Evolutionary conservation across 1,140 invertebrate species (phyloP).

Genomic region (Hestina assimilis): DNA sequence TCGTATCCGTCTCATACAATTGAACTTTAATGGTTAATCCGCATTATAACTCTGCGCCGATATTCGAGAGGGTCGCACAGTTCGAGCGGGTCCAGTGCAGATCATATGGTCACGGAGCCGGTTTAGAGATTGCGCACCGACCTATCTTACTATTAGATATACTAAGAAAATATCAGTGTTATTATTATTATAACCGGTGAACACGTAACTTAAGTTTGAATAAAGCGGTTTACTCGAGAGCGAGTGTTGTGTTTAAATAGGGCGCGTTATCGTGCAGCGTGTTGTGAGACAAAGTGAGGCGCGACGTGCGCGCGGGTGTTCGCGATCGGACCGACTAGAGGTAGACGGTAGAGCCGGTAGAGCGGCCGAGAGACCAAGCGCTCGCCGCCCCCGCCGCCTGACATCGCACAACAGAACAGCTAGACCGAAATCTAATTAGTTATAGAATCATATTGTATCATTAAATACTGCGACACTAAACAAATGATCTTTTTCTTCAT

Average conservation of each 20-base stretch:
- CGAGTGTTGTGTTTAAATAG: conserved; percentile 52
- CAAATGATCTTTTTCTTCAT: conserved; percentile 45
- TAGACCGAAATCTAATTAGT: conserved; percentile 61
- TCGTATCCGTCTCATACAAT: conserved; percentile 39
- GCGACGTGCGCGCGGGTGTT: conserved; percentile 54
- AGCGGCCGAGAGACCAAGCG: conserved; percentile 30
- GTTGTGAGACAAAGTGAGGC: conserved; percentile 18
- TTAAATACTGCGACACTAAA: conserved; percentile 45
- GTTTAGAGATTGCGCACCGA: conserved; percentile 44
- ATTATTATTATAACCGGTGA: conserved; percentile 4
- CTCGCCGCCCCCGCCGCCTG: conserved; percentile 39
- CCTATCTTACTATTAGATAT: conserved; percentile 3
- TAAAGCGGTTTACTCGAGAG: background rate
- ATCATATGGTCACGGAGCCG: conserved; percentile 69
- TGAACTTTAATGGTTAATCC: conserved; percentile 52
- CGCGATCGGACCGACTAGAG: conserved; percentile 55
- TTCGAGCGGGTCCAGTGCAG: conserved; percentile 42
- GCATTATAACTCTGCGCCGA: conserved; percentile 57
- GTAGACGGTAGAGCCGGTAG: conserved; percentile 33
- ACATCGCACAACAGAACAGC: conserved; percentile 39
- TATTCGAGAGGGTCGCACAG: conserved; percentile 50
- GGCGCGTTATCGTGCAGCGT: conserved; percentile 59
- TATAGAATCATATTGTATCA: conserved; percentile 56
- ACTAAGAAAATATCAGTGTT: conserved; percentile 4
- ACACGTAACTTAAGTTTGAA: conserved; percentile 5